phyloP scores from a whole-genome alignment of 2,113 vertebrate genomes.

The Pteronura brasiliensis region DNA sequence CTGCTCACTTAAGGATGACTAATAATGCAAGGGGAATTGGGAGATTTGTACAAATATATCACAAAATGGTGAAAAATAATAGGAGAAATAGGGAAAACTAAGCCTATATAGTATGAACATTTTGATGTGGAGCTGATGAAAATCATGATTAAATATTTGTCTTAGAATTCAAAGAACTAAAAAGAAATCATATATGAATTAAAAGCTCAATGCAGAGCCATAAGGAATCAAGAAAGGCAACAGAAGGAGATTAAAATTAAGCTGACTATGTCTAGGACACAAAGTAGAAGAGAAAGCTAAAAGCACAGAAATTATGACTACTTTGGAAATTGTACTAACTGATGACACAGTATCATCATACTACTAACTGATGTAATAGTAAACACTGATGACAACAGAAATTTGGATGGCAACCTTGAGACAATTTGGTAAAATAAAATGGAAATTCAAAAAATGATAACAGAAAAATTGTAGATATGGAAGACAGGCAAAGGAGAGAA shows the following conservation, averaged over 20 bases:
- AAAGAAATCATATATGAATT: not conserved
- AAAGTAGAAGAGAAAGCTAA: slow-evolving; percentile 1
- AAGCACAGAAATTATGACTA: not conserved
- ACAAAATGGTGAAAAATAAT: not conserved
- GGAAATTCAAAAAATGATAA: not conserved
- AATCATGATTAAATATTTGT: slow-evolving; percentile 42
- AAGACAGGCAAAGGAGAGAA: not conserved
- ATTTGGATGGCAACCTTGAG: not conserved
- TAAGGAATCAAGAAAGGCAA: slow-evolving; percentile 19
- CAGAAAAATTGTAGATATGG: not conserved
- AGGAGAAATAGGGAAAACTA: not conserved
- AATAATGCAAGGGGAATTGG: not conserved
- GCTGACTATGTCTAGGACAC: not conserved
- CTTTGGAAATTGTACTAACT: not conserved
- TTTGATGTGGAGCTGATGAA: slow-evolving; percentile 1
- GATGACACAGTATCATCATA: not conserved
- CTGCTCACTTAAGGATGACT: not conserved
- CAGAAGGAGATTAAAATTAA: not conserved
- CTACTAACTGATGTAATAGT: not conserved
- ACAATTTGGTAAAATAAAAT: not conserved
- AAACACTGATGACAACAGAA: not conserved
- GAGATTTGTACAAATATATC: not conserved
- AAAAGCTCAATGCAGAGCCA: not conserved
- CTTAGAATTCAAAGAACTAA: slow-evolving; percentile 20
- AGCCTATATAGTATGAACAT: not conserved